Conservation (phyloP, 2,888 invertebrate species). For the Dastarcus helophoroides region DNA sequence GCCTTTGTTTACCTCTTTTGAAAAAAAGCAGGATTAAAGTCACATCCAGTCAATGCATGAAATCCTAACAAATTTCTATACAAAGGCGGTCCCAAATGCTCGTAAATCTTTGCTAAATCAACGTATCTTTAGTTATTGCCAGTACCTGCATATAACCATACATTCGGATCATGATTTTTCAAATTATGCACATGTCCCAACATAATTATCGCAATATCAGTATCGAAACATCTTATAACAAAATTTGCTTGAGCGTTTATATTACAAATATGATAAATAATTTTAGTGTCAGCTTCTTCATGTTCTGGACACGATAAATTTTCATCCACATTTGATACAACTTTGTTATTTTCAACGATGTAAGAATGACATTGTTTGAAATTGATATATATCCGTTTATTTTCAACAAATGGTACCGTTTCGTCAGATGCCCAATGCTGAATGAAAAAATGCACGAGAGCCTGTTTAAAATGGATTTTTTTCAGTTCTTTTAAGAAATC, state of each 20-base stretch:
- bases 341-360: constrained; percentile 17
- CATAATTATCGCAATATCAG: constrained; percentile 17
- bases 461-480: constrained; percentile 21
- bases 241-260: constrained; percentile 16
- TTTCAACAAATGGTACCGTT: constrained; percentile 17
- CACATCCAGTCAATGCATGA: constrained; percentile 15
- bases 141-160: constrained; percentile 16
- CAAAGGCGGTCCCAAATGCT: constrained; percentile 11
- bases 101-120: constrained; percentile 13
- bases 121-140: constrained; percentile 18
- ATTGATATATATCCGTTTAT: constrained; percentile 12
- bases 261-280: constrained; percentile 14
- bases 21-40: constrained; percentile 16
- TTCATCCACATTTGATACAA: constrained; percentile 12
- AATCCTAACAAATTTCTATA: constrained; percentile 13
- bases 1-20: constrained; percentile 15
- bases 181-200: constrained; percentile 18
- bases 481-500: constrained; percentile 20
- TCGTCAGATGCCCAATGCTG: constrained; percentile 21
- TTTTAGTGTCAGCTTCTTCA: constrained; percentile 13
- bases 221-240: constrained; percentile 14
- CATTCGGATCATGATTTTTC: constrained; percentile 14
- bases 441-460: constrained; percentile 20
- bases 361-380: constrained; percentile 19
- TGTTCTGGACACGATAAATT: constrained; percentile 15